Evolutionary conservation across 2,113 vertebrate species (phyloP).

Genomic region (Alligator mississippiensis): DNA sequence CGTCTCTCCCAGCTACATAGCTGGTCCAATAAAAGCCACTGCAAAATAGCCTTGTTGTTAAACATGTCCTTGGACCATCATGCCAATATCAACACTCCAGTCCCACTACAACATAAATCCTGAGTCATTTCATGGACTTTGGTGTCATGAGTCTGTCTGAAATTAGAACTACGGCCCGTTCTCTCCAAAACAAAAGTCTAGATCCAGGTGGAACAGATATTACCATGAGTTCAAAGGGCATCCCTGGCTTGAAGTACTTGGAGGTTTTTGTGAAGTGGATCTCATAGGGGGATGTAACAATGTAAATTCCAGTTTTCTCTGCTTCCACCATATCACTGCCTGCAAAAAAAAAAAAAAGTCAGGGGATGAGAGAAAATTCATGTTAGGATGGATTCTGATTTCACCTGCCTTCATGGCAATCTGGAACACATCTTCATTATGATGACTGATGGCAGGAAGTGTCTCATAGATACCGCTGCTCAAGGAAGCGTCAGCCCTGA

Average conservation of each 20-base stretch:
- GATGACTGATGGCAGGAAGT: too few species aligned
- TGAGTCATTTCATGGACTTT: too few species aligned
- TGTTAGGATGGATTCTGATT: background rate
- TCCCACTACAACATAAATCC: too few species aligned
- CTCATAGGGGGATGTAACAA: slow-evolving; percentile 79
- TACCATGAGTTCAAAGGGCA: slow-evolving; percentile 81
- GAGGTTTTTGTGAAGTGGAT: slow-evolving; percentile 79
- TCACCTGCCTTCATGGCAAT: background rate
- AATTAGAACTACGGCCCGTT: background rate
- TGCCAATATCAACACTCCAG: too few species aligned
- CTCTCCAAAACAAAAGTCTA: background rate
- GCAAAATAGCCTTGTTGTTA: too few species aligned
- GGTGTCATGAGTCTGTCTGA: background rate
- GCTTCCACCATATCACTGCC: slow-evolving; percentile 83
- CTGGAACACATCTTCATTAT: background rate
- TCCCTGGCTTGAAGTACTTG: slow-evolving; percentile 82
- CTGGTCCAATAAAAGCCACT: too few species aligned
- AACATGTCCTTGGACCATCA: too few species aligned
- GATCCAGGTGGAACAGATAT: background rate
- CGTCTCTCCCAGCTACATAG: too few species aligned
- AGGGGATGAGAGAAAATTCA: background rate
- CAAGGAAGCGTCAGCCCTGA: too few species aligned
- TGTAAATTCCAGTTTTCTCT: slow-evolving; percentile 72
- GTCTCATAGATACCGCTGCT: too few species aligned
- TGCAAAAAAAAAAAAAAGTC: slow-evolving; percentile 8